These are phyloP conservation scores for Trissolcus basalis DNA, from an alignment of 1,140 invertebrate species.

Conservation along the genomic window DNA sequence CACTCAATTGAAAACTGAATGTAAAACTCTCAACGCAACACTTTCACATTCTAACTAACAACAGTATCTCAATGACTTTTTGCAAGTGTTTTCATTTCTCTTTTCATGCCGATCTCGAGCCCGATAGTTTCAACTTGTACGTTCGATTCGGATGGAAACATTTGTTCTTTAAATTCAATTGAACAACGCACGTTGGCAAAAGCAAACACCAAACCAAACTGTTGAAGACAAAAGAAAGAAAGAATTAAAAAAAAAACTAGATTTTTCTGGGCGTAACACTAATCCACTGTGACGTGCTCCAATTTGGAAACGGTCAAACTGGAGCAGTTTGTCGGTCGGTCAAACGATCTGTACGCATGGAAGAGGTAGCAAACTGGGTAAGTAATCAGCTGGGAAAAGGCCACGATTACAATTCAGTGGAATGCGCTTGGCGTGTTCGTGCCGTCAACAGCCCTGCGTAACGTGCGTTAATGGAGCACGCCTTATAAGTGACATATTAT, in stretches of 20 bases:
- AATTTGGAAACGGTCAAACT: conserved; percentile 56
- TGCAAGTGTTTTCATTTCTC: neutral
- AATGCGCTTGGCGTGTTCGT: conserved; percentile 68
- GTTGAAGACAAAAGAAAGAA: neutral
- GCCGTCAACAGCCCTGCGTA: conserved; percentile 49
- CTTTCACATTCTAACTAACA: neutral
- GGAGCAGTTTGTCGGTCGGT: conserved; percentile 49
- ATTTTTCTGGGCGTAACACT: conserved; percentile 41
- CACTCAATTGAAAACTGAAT: conserved; percentile 1
- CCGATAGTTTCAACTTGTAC: too few species aligned
- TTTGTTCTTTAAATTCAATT: neutral
- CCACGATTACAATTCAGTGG: conserved; percentile 70
- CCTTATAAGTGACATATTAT: conserved; percentile 6
- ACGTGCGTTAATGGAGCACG: conserved; percentile 37
- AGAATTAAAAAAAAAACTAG: neutral
- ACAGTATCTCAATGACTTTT: neutral
- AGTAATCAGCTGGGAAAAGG: conserved; percentile 67
- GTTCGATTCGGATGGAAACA: too few species aligned
- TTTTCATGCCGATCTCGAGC: too few species aligned
- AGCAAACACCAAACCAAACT: too few species aligned
- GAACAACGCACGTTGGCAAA: too few species aligned
- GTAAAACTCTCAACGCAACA: neutral
- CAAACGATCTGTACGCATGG: conserved; percentile 37
- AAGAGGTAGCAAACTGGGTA: conserved; percentile 53
- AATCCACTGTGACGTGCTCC: conserved; percentile 35